phyloP scores from a whole-genome alignment of 2,113 vertebrate species.

The Actenoides lindsayi region DNA sequence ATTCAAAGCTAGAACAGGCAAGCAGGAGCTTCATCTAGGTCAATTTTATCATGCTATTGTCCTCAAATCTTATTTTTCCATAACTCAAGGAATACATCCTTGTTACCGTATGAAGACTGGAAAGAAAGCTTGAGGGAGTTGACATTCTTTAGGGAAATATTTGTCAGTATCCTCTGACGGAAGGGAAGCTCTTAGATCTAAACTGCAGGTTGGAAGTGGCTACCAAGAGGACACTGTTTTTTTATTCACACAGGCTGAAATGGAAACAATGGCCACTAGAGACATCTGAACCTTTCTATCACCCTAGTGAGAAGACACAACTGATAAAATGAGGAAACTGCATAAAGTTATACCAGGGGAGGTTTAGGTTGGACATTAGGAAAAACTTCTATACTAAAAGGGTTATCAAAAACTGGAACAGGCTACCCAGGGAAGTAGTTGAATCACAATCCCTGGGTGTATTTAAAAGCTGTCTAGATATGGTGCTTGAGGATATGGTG shows the following conservation, averaged over 20 bases:
- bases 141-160: background rate
- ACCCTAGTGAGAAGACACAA: background rate
- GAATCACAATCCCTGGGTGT: no score
- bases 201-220: background rate
- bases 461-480: no score
- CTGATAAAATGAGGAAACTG: no score
- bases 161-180: fast-evolving
- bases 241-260: background rate
- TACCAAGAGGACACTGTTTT: fast-evolving
- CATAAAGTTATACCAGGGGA: no score
- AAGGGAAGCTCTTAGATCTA: background rate
- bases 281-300: background rate
- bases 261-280: background rate
- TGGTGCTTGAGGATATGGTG: no score
- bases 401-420: no score
- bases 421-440: no score
- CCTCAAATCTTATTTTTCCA: background rate
- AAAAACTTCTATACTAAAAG: no score
- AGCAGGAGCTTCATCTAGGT: background rate
- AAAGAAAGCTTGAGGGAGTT: background rate
- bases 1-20: background rate
- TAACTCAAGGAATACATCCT: background rate
- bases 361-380: no score
- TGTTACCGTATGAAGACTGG: background rate
- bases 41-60: background rate